Conservation (phyloP, 2,888 invertebrate species). For the Pachymerium ferrugineum region DNA sequence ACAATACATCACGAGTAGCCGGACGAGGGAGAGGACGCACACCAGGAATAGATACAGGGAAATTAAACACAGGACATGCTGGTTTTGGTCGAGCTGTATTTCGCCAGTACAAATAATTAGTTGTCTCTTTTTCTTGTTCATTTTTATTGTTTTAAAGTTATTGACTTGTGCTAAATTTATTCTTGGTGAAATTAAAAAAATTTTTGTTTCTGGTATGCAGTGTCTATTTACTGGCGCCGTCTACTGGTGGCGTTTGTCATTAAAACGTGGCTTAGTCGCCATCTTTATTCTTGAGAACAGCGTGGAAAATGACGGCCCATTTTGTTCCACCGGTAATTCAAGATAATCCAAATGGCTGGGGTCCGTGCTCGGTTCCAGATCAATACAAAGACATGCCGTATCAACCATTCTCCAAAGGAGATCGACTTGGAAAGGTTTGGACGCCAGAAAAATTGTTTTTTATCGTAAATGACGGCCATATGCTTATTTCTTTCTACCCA, state of each 20-base stretch:
- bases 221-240: background rate
- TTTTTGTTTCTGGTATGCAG: too few species aligned
- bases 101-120: too few species aligned
- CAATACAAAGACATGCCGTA: constrained; percentile 96
- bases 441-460: background rate
- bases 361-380: constrained; percentile 88
- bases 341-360: constrained; percentile 90
- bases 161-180: too few species aligned
- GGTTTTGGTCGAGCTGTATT: too few species aligned
- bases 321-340: constrained; percentile 70
- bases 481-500: constrained; percentile 38
- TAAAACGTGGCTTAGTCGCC: background rate
- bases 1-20: too few species aligned
- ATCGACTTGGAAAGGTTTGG: constrained; percentile 88
- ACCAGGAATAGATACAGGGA: too few species aligned
- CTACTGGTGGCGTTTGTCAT: background rate
- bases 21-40: too few species aligned
- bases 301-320: constrained; percentile 34
- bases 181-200: too few species aligned
- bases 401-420: constrained; percentile 98
- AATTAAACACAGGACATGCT: too few species aligned
- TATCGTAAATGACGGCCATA: background rate
- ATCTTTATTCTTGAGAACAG: background rate
- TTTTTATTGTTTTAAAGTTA: too few species aligned
- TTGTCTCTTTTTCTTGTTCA: too few species aligned